Conservation (phyloP, 2,113 vertebrate species). For the Laticauda laticaudata region DNA sequence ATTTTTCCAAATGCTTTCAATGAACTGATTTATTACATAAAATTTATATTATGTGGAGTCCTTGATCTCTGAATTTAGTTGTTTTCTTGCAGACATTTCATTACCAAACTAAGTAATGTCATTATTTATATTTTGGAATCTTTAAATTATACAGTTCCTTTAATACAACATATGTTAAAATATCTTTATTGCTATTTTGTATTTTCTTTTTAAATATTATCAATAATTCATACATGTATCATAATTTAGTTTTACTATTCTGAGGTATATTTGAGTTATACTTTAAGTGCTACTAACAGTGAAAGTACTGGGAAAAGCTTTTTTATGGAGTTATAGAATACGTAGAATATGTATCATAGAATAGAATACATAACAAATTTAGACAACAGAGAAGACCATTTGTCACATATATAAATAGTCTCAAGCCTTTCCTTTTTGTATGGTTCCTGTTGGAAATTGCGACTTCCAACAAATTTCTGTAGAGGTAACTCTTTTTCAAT, state of each 20-base stretch:
- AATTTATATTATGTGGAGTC: background rate
- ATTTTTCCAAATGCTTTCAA: background rate
- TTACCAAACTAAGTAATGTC: background rate
- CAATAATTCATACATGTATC: background rate
- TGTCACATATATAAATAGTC: background rate
- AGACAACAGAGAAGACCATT: background rate
- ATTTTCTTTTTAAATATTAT: background rate
- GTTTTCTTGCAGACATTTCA: background rate
- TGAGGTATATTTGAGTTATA: background rate
- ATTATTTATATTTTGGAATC: background rate
- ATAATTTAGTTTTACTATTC: background rate
- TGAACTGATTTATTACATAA: background rate
- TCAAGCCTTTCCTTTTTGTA: background rate
- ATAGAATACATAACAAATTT: background rate
- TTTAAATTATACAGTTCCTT: background rate
- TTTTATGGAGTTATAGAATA: background rate
- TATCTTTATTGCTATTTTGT: background rate
- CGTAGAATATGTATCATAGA: too few relatives aligned
- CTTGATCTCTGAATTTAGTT: background rate
- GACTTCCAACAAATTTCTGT: background rate
- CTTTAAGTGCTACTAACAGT: background rate
- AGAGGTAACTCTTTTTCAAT: background rate
- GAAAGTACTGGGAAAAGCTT: background rate
- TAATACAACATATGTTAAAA: background rate
- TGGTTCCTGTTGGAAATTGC: background rate